phyloP scores from a whole-genome alignment of 92 coral and sea anemone genomes.

The Chrysogorgia sp. region DNA sequence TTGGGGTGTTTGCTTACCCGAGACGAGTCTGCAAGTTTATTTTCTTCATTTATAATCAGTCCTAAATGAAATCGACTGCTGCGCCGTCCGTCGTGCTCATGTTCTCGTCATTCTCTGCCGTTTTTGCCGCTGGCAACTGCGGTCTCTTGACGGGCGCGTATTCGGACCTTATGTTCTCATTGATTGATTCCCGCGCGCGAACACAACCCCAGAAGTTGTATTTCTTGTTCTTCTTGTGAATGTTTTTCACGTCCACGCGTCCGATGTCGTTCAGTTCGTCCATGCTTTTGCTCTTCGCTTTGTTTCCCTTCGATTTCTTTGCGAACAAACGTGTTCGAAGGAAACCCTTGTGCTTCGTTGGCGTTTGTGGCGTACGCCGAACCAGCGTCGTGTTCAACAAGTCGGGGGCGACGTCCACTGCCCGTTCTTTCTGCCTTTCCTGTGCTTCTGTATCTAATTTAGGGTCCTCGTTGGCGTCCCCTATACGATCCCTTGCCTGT shows the following conservation, averaged over 20 bases:
- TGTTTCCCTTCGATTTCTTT: conserved; percentile 12
- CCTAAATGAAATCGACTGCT: conserved; percentile 22
- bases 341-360: conserved; percentile 10
- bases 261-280: conserved; percentile 26
- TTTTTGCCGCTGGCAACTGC: conserved; percentile 8
- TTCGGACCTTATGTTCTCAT: conserved; percentile 40
- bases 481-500: conserved; percentile 23
- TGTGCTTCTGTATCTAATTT: background rate
- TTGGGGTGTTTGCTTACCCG: background rate
- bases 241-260: conserved; percentile 35
- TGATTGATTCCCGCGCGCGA: conserved; percentile 38
- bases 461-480: conserved; percentile 28
- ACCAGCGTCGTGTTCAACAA: conserved; percentile 19
- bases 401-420: conserved; percentile 38
- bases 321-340: conserved; percentile 10
- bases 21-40: background rate
- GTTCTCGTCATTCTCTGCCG: background rate
- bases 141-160: conserved; percentile 47
- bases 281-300: conserved; percentile 32
- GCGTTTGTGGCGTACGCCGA: background rate
- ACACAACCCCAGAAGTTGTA: conserved; percentile 47
- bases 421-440: conserved; percentile 12
- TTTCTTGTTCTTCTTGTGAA: conserved; percentile 41
- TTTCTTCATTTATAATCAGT: background rate
- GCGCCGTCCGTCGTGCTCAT: background rate